Conservation (phyloP, 2,797 vertebrate species). For the Malacoraja senta region DNA sequence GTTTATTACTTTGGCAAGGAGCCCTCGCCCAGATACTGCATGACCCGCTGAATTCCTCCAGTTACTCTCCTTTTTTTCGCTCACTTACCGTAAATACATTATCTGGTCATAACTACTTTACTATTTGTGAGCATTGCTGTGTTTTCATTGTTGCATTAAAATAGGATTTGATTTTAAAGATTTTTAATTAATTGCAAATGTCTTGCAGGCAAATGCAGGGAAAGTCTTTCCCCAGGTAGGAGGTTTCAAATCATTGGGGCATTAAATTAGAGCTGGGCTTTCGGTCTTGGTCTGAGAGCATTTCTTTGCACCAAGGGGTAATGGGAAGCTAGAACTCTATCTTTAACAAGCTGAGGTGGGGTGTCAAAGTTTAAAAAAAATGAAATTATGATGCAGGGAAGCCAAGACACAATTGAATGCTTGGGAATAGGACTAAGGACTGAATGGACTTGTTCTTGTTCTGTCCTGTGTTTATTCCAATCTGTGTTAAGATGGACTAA, state of each 20-base stretch:
- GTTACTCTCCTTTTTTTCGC: too few relatives aligned
- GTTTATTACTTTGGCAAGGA: too few relatives aligned
- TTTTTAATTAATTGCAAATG: neutral
- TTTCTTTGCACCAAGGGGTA: neutral
- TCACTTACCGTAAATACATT: too few relatives aligned
- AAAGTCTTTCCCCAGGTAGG: neutral
- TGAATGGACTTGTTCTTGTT: neutral
- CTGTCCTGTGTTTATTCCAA: neutral
- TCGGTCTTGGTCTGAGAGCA: neutral
- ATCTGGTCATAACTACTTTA: too few relatives aligned
- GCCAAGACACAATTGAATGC: neutral
- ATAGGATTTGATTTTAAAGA: neutral
- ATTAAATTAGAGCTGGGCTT: neutral
- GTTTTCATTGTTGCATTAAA: too few relatives aligned
- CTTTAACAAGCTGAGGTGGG: neutral
- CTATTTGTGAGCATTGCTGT: too few relatives aligned
- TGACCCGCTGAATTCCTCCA: too few relatives aligned
- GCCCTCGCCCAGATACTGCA: too few relatives aligned
- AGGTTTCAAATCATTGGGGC: neutral
- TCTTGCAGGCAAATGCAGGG: neutral
- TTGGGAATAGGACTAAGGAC: neutral
- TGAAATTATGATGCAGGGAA: neutral
- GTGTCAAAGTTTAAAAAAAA: neutral
- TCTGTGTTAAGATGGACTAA: neutral
- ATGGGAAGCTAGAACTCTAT: neutral